These are phyloP conservation scores for Limnodromus scolopaceus DNA, from an alignment of 2,797 vertebrate species.

Conservation along the genomic window DNA sequence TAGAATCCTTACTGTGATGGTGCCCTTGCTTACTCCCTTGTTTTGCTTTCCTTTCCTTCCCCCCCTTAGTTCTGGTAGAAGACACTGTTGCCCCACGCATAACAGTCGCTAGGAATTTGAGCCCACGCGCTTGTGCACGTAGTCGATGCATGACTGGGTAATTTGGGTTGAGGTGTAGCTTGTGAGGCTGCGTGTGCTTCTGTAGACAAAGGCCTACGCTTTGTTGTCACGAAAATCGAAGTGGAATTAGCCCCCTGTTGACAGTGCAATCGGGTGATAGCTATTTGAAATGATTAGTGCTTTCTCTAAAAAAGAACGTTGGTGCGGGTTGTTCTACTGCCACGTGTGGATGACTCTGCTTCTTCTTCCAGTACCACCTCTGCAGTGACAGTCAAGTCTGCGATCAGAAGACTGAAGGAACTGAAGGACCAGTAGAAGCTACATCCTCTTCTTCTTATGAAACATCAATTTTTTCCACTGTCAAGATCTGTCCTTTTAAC, in stretches of 20 bases:
- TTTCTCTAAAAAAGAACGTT: neutral
- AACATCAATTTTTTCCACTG: neutral
- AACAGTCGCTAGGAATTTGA: neutral
- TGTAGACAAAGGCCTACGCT: neutral
- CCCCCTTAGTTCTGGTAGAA: neutral
- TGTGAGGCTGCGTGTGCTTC: neutral
- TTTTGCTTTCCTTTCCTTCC: neutral
- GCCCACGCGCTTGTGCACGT: accelerated
- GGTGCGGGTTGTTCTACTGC: neutral
- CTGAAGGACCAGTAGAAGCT: conserved; percentile 95
- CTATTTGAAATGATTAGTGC: neutral
- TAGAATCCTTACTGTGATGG: neutral
- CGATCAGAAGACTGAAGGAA: conserved; percentile 98
- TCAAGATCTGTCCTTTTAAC: neutral
- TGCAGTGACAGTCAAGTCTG: conserved; percentile 97
- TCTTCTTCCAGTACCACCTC: conserved; percentile 91
- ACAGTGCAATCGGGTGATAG: neutral
- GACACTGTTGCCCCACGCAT: accelerated
- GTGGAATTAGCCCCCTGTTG: neutral
- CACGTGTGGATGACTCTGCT: conserved; percentile 9
- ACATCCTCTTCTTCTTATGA: neutral
- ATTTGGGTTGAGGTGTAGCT: neutral
- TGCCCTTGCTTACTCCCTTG: neutral
- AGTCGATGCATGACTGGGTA: accelerated
- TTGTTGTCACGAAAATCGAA: neutral